A percentile compares a stretch with the other conserved stretches of the same genome.
Conservation (phyloP, 30 jellyfish, hydroid and myxozoan species). For the Sanderia malayensis region DNA sequence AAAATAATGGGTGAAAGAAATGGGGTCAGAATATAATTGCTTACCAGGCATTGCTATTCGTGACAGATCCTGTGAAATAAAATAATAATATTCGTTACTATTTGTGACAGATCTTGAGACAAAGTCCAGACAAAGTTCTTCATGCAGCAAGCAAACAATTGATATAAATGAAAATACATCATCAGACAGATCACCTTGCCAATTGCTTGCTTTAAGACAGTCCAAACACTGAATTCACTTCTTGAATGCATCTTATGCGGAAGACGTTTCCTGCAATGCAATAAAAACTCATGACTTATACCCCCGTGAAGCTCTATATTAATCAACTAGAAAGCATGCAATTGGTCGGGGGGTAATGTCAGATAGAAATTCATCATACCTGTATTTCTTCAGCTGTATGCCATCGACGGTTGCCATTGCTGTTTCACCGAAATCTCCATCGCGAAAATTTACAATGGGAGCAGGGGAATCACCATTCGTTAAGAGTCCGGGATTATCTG, state of each 20-base stretch:
- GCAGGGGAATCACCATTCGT: too few relatives aligned
- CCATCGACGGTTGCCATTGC: neutral
- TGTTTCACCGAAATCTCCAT: too few relatives aligned
- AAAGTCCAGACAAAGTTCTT: neutral
- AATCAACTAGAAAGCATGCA: too few relatives aligned
- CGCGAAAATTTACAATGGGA: too few relatives aligned
- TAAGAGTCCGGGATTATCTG: neutral
- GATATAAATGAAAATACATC: too few relatives aligned
- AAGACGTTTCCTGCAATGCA: slow-evolving; percentile 47
- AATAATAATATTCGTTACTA: neutral
- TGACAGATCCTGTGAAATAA: slow-evolving; percentile 67
- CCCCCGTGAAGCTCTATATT: too few relatives aligned
- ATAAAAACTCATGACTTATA: neutral
- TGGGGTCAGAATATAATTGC: neutral
- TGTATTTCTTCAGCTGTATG: neutral
- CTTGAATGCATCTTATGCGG: slow-evolving; percentile 93
- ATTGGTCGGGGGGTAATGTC: too few relatives aligned
- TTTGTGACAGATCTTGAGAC: neutral
- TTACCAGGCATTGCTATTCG: slow-evolving; percentile 96
- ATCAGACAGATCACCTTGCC: slow-evolving; percentile 59
- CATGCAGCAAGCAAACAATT: neutral
- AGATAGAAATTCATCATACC: neutral
- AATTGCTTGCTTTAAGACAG: slow-evolving; percentile 85
- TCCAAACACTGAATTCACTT: slow-evolving; percentile 89
- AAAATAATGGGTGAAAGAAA: too few relatives aligned